Evolutionary conservation across 2,113 vertebrate genomes (phyloP).

Genomic region (Opisthocomus hoazin): DNA sequence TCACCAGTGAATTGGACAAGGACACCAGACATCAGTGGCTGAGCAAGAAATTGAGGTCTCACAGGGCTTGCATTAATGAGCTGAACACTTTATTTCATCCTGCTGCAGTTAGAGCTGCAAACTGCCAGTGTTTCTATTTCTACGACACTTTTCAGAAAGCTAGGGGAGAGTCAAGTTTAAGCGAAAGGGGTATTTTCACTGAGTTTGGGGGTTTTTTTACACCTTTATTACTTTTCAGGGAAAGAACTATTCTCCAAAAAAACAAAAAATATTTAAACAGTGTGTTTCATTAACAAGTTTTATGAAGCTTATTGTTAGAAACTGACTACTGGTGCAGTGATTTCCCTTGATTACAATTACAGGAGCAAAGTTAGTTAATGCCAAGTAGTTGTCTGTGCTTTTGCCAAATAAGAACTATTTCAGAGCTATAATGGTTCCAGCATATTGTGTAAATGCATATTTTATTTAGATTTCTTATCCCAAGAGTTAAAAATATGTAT

Average conservation of each 20-base stretch:
- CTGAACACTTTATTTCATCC: not conserved
- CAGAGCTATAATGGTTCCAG: conserved; percentile 3
- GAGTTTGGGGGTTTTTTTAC: not conserved
- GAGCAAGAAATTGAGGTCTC: not conserved
- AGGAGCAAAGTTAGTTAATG: conserved; percentile 16
- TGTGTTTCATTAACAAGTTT: conserved; percentile 16
- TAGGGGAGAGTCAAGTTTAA: not conserved
- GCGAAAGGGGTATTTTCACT: not conserved
- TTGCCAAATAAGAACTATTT: conserved; percentile 37
- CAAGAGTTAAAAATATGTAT: not conserved
- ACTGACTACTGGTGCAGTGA: not conserved
- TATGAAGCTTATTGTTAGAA: conserved; percentile 10
- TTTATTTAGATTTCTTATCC: conserved; percentile 54
- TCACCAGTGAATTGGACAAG: not conserved
- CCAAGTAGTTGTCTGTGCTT: conserved; percentile 13
- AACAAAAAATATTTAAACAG: not conserved
- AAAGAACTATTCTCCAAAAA: not conserved
- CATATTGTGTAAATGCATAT: conserved; percentile 34
- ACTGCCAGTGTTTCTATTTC: not conserved
- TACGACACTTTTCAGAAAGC: not conserved
- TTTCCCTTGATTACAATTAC: conserved; percentile 51
- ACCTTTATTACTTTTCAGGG: not conserved
- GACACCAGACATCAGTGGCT: not conserved
- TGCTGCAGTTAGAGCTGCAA: not conserved
- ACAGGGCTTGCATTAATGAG: not conserved